Percentiles rank a stretch among this genome's conserved stretches.
These are phyloP conservation scores for Conus ventricosus DNA, from an alignment of 1,140 invertebrate species.

Conservation along the genomic window DNA sequence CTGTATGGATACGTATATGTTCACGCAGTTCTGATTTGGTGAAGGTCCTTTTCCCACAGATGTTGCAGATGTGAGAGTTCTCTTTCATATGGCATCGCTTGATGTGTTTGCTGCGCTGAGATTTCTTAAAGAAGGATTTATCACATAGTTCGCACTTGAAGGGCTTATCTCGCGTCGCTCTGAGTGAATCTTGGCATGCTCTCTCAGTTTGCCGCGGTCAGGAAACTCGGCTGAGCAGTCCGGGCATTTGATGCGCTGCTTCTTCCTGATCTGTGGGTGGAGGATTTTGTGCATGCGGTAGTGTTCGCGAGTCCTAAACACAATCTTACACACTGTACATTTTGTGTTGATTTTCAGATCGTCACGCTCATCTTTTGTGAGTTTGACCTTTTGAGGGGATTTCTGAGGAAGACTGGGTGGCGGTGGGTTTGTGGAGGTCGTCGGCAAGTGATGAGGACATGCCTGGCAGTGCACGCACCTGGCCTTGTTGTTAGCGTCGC, in stretches of 20 bases:
- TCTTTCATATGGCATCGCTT: slow-evolving; percentile 35
- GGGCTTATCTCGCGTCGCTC: not conserved
- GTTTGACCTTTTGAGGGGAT: not conserved
- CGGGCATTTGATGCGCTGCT: slow-evolving; percentile 27
- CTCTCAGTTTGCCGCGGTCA: slow-evolving; percentile 8
- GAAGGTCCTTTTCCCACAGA: slow-evolving; percentile 29
- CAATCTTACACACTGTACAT: slow-evolving; percentile 33
- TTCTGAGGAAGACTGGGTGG: not conserved
- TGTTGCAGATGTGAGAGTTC: slow-evolving; percentile 22
- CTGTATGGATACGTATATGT: slow-evolving; percentile 27
- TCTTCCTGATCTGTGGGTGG: slow-evolving; percentile 25
- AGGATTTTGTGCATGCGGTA: slow-evolving; percentile 33
- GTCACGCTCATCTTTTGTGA: slow-evolving; percentile 29
- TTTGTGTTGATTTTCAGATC: slow-evolving; percentile 28
- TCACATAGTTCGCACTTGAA: slow-evolving; percentile 28
- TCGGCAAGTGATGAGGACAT: not conserved
- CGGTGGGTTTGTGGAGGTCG: not conserved
- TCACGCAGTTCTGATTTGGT: slow-evolving; percentile 29
- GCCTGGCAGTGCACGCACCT: slow-evolving; percentile 22
- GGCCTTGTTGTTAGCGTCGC: too few species aligned
- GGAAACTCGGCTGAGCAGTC: slow-evolving; percentile 35
- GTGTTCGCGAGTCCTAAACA: slow-evolving; percentile 21
- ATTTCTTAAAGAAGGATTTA: slow-evolving; percentile 27
- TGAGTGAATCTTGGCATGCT: slow-evolving; percentile 16
- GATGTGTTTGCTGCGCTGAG: slow-evolving; percentile 34